A percentile compares a stretch with the other conserved stretches of the same genome.
These are phyloP conservation scores for Ferrisia virgata DNA, from an alignment of 2,888 invertebrate species.

Conservation along the genomic window DNA sequence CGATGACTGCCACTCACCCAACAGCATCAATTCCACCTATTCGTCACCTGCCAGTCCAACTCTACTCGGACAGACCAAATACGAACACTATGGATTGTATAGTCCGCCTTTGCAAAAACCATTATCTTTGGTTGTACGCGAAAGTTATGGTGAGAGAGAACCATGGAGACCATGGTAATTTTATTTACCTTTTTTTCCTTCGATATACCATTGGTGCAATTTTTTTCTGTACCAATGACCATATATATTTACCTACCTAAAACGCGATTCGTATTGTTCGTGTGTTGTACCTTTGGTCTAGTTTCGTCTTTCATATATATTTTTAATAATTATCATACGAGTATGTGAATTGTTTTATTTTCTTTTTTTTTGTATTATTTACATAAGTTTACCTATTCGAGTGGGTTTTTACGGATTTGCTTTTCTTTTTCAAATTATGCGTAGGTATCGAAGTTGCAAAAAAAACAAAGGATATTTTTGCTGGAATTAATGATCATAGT, in stretches of 20 bases:
- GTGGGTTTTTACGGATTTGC: neutral
- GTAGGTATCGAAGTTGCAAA: too few relatives aligned
- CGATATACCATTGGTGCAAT: neutral
- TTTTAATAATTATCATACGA: neutral
- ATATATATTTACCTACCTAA: neutral
- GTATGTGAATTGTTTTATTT: neutral
- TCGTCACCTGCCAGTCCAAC: conserved; percentile 37
- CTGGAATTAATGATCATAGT: too few relatives aligned
- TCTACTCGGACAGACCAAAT: neutral
- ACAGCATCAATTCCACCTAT: conserved; percentile 28
- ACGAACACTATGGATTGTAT: neutral
- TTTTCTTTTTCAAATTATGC: neutral
- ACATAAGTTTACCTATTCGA: neutral
- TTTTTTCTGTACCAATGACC: neutral
- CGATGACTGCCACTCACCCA: conserved; percentile 42
- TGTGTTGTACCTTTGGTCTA: neutral
- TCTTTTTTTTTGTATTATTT: neutral
- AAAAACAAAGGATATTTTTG: too few relatives aligned
- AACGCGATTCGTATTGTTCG: neutral
- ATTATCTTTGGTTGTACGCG: conserved; percentile 38
- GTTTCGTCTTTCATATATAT: neutral
- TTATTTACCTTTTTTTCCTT: neutral
- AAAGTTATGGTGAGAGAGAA: conserved; percentile 32
- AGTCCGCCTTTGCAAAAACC: conserved; percentile 41
- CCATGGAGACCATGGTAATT: conserved; percentile 42